Conservation (phyloP, 2,113 vertebrate species). For the Paramisgurnus dabryanus region DNA sequence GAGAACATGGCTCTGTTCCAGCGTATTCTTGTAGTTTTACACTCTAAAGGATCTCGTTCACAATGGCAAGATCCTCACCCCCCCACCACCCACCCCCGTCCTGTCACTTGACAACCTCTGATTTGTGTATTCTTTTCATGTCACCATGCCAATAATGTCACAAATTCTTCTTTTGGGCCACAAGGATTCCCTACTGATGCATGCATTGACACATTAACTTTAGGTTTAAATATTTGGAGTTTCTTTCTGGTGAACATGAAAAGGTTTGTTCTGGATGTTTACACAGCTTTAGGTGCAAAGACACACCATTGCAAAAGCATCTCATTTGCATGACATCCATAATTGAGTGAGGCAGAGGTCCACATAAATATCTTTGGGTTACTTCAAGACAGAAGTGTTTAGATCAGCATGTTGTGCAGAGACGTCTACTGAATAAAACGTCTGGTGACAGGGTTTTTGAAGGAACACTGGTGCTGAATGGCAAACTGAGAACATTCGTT, state of each 20-base stretch:
- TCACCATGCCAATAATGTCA: conserved; percentile 50
- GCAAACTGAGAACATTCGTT: conserved; percentile 1
- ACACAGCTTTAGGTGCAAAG: conserved; percentile 18
- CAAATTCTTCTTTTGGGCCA: conserved; percentile 42
- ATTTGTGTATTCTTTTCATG: conserved; percentile 54
- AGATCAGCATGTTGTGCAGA: conserved; percentile 26
- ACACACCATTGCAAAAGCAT: conserved; percentile 15
- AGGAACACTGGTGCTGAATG: conserved; percentile 21
- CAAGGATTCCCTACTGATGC: conserved; percentile 40
- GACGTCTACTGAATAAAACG: conserved; percentile 23
- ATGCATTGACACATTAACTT: conserved; percentile 45
- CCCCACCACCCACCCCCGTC: conserved; percentile 26
- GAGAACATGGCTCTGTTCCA: conserved; percentile 48
- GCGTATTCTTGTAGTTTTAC: conserved; percentile 13
- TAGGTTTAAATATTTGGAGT: conserved; percentile 46
- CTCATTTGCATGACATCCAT: conserved; percentile 43
- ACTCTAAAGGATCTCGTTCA: conserved; percentile 38
- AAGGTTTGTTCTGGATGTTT: conserved; percentile 33
- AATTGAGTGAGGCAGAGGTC: conserved; percentile 13
- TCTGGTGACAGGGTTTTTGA: conserved; percentile 26
- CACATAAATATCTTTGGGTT: conserved; percentile 37
- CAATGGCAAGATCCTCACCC: conserved; percentile 40
- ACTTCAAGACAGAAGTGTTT: conserved; percentile 23
- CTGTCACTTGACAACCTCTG: conserved; percentile 45
- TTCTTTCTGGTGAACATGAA: conserved; percentile 43